Percentiles rank a stretch among this genome's conserved stretches.
phyloP scores from a whole-genome alignment of 2,888 invertebrate genomes.

The Xanthorhoe designata region DNA sequence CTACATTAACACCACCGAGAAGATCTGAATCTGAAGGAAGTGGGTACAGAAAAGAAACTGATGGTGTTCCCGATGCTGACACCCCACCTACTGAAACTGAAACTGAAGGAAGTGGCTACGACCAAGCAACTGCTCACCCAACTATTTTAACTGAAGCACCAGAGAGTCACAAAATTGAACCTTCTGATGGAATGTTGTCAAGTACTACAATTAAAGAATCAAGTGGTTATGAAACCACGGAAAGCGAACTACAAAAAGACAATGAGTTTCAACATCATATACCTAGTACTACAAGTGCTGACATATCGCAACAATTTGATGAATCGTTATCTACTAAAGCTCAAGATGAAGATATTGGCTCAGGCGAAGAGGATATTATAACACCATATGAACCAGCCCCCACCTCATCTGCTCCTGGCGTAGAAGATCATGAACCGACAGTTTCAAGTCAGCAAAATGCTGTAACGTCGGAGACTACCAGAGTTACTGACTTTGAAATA shows the following conservation, averaged over 20 bases:
- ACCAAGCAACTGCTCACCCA: conserved; percentile 36
- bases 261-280: conserved; percentile 24
- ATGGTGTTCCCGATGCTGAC: conserved; percentile 63
- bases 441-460: conserved; percentile 15
- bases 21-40: conserved; percentile 74
- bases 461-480: conserved; percentile 22
- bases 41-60: conserved; percentile 77
- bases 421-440: conserved; percentile 20
- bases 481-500: conserved; percentile 17
- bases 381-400: conserved; percentile 34
- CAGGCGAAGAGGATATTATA: conserved; percentile 41
- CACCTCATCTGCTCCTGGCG: conserved; percentile 17
- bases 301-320: conserved; percentile 36
- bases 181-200: conserved; percentile 24
- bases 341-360: conserved; percentile 36
- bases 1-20: conserved; percentile 70
- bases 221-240: conserved; percentile 20
- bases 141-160: conserved; percentile 27
- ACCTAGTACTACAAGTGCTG: conserved; percentile 16
- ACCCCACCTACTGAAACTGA: conserved; percentile 53
- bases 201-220: conserved; percentile 27
- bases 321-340: conserved; percentile 33
- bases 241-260: conserved; percentile 17
- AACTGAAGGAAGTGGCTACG: conserved; percentile 76
- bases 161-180: conserved; percentile 24